Base-by-base conservation (phyloP, 2,888 invertebrate genomes). In the Drepana falcataria region DNA sequence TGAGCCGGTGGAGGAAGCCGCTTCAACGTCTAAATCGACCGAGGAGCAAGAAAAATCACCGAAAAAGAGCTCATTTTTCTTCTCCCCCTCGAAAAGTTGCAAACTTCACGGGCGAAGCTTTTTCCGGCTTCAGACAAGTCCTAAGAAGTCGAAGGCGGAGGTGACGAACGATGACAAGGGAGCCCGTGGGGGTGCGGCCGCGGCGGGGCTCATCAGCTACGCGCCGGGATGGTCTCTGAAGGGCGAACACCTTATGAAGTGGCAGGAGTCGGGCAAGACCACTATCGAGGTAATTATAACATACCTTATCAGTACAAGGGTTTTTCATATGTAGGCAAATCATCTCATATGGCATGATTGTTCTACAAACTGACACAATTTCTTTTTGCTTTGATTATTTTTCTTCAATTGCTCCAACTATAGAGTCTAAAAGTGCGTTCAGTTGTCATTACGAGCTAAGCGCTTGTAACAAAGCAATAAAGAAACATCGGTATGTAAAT, bases 191-290 rank as follows among this genome's bases (percentile, higher is more conserved):
- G 68, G 60, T 49, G 73, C 67, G 53, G 69, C 65, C 48, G 68
- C 73, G 55, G 81, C 73, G 21, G 77, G 77, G 59, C 91, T 92
- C 60, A 93, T 92, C 81, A 93, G 93, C 80, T 93, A 93, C 72
- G 93, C 93, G 56, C 93, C 93, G 41, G 93, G 93, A 56, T 93
- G 93, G 93, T 92, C 93, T 54, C 82, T 93, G 64, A 93, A 93
- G 70, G 92, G 92, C 47, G 92, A 93, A 70, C 93, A 93, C 71
- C 92, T 93, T 57, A 92, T 92, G 84, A 93, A 93, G 82, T 93
- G 93, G 93, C 93, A 93, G 69, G 92, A 89, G 60, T 92, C 92
- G 35, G 93, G 93, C 52, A 93, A 92, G 74, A 92, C 91, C 33
- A 93, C 93, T 40, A 87, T 92, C 65, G 92, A 93, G 93, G 93